Conservation (phyloP, 2,113 vertebrate genomes). For the Gila orcuttii region DNA sequence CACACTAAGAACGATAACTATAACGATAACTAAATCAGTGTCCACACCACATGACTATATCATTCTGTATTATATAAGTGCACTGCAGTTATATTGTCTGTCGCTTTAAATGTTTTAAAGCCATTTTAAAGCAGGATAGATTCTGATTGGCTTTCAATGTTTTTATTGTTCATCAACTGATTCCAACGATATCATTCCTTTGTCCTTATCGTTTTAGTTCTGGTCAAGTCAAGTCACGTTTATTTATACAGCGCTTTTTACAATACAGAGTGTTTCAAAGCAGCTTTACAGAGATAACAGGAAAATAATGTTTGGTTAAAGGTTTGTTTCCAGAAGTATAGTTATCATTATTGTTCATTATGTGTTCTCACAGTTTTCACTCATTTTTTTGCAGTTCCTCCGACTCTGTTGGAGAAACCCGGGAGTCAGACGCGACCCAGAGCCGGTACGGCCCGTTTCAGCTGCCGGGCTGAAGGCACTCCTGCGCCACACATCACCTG, state of each 20-base stretch:
- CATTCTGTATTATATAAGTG: background rate
- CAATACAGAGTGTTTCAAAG: too few species aligned
- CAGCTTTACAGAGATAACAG: too few species aligned
- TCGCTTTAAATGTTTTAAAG: too few species aligned
- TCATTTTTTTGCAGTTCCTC: conserved; percentile 79
- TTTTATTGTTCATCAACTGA: background rate
- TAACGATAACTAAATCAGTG: background rate
- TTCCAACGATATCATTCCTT: background rate
- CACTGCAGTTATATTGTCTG: background rate
- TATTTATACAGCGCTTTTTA: too few species aligned
- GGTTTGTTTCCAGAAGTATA: too few species aligned
- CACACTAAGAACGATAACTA: background rate
- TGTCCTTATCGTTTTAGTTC: background rate
- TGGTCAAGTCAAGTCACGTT: too few species aligned
- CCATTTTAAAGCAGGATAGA: background rate
- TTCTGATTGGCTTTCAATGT: background rate
- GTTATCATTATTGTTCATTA: background rate
- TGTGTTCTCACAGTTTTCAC: background rate
- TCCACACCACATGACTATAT: background rate
- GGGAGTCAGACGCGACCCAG: conserved; percentile 95
- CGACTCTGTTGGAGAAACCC: conserved; percentile 89
- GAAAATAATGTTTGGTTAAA: too few species aligned
- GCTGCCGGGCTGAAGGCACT: conserved; percentile 91
- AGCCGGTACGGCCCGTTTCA: conserved; percentile 94
- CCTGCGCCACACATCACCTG: conserved; percentile 89